phyloP scores from a whole-genome alignment of 2,888 invertebrate genomes.

The Tetrapedia diversipes region DNA sequence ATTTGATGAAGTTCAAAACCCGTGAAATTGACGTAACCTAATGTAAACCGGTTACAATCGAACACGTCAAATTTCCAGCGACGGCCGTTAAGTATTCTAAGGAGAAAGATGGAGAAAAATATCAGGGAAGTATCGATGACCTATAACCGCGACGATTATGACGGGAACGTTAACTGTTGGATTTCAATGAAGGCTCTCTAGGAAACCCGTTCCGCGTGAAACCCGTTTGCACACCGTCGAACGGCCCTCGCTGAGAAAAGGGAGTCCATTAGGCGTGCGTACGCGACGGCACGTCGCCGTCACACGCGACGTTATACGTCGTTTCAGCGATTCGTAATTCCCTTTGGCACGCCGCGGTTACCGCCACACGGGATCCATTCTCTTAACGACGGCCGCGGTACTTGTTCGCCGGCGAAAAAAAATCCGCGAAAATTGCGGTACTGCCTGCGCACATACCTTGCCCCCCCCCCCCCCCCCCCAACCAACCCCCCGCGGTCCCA shows the following conservation, averaged over 20 bases:
- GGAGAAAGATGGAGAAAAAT: not conserved
- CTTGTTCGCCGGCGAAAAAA: slow-evolving; percentile 15
- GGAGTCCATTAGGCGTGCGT: slow-evolving; percentile 49
- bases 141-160: not conserved
- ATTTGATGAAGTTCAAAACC: no score
- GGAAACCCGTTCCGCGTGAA: slow-evolving; percentile 41
- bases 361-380: slow-evolving; percentile 38
- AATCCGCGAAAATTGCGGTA: slow-evolving; percentile 34
- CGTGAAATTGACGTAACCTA: no score
- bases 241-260: not conserved
- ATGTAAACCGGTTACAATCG: no score
- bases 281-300: slow-evolving; percentile 41
- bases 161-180: slow-evolving; percentile 36
- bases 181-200: slow-evolving; percentile 48
- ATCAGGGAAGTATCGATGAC: not conserved
- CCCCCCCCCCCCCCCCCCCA: no score
- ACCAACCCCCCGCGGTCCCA: no score
- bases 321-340: slow-evolving; percentile 51
- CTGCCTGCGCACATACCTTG: not conserved
- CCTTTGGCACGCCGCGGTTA: slow-evolving; percentile 30
- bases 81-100: not conserved
- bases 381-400: slow-evolving; percentile 29
- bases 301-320: slow-evolving; percentile 43
- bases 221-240: slow-evolving; percentile 34
- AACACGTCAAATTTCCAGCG: no score